These are phyloP conservation scores for Gymnorhina tibicen DNA, from an alignment of 2,113 vertebrate genomes.

Conservation along the genomic window DNA sequence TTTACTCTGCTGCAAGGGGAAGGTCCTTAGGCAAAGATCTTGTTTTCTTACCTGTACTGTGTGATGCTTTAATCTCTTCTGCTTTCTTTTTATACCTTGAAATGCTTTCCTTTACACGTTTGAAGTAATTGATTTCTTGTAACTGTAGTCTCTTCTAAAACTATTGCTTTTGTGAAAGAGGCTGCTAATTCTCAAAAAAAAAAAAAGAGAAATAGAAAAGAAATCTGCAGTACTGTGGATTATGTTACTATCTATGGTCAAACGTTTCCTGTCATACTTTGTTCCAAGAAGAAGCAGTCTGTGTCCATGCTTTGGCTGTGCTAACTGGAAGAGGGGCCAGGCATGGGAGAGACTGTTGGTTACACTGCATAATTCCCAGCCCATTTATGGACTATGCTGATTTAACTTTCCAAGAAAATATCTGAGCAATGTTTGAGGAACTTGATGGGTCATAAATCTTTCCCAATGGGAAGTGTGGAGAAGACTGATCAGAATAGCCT, in stretches of 20 bases:
- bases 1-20: not conserved
- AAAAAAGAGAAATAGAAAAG: too few relatives aligned
- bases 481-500: not conserved
- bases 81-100: not conserved
- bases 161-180: not conserved
- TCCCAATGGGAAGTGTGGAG: not conserved
- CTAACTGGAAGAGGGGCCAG: not conserved
- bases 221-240: not conserved
- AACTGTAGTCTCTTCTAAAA: not conserved
- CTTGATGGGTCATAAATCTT: not conserved
- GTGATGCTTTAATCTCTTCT: not conserved
- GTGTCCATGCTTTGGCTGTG: not conserved
- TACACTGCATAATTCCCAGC: not conserved
- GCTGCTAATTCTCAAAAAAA: not conserved
- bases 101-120: not conserved
- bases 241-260: not conserved
- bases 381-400: too few relatives aligned
- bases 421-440: not conserved
- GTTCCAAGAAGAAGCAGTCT: not conserved
- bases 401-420: not conserved
- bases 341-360: not conserved
- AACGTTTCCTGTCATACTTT: not conserved
- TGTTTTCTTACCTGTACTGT: not conserved
- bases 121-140: constrained; percentile 31
- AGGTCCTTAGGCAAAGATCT: constrained; percentile 9